Conservation (phyloP, 2,797 vertebrate species). For the Poecile montanus region DNA sequence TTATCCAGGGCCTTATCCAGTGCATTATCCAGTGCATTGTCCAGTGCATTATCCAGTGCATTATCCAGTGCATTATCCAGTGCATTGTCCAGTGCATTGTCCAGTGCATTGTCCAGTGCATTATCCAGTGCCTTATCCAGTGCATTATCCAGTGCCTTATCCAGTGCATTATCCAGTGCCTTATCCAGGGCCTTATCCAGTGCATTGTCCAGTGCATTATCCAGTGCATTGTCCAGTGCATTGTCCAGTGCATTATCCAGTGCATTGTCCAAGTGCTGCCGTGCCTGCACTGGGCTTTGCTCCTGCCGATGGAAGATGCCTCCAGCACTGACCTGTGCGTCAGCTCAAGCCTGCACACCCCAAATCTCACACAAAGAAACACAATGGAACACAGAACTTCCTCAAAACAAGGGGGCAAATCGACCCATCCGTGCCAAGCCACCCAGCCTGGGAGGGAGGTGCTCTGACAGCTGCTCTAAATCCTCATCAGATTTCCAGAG, state of each 20-base stretch:
- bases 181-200: no score
- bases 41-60: no score
- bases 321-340: not conserved
- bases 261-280: rapidly evolving
- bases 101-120: no score
- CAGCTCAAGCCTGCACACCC: not conserved
- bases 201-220: no score
- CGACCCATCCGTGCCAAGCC: rapidly evolving
- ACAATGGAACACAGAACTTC: not conserved
- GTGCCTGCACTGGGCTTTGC: rapidly evolving
- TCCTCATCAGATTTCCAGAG: not conserved
- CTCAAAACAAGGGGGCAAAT: not conserved
- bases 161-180: no score
- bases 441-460: not conserved
- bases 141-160: no score
- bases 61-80: no score
- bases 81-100: no score
- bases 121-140: no score
- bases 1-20: no score
- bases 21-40: no score
- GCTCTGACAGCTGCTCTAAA: not conserved
- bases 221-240: no score
- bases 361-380: not conserved
- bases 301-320: not conserved
- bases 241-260: not conserved